Percentiles rank a stretch among this genome's conserved stretches.
phyloP scores from a whole-genome alignment of 2,113 vertebrate species.

The Romanogobio albipinnatus region DNA sequence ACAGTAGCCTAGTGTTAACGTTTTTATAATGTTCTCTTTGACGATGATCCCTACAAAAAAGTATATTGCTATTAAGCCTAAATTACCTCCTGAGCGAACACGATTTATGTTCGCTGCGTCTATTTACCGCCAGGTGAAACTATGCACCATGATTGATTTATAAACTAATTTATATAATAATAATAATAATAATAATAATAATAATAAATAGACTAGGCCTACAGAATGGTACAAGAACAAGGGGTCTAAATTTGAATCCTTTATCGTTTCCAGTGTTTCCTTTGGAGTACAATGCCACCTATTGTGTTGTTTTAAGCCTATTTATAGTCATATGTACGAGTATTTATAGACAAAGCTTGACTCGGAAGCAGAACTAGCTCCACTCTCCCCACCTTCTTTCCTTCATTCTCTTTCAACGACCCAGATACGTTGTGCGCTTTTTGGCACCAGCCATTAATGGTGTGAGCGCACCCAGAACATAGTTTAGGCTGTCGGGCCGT shows the following conservation, averaged over 20 bases:
- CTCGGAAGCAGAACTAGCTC: constrained; percentile 51
- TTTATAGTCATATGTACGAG: constrained; percentile 37
- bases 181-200: neutral
- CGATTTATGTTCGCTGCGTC: neutral
- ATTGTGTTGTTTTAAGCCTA: constrained; percentile 24
- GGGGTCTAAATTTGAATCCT: neutral
- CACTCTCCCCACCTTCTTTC: constrained; percentile 43
- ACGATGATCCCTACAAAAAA: neutral
- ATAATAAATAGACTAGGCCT: too few relatives aligned
- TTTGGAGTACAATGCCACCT: constrained; percentile 6
- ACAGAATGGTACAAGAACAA: neutral
- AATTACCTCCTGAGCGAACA: too few relatives aligned
- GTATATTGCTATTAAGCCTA: neutral
- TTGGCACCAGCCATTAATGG: constrained; percentile 41
- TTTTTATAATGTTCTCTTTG: neutral
- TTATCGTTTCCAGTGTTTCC: constrained; percentile 31
- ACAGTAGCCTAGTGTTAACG: neutral
- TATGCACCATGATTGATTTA: neutral
- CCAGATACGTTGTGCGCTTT: constrained; percentile 54
- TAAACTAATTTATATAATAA: neutral
- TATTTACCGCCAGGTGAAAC: neutral
- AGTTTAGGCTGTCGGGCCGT: constrained; percentile 29
- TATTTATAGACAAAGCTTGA: constrained; percentile 64
- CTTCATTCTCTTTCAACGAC: constrained; percentile 15
- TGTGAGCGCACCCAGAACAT: neutral